These are phyloP conservation scores for Mobula birostris DNA, from an alignment of 2,113 vertebrate genomes.

Conservation along the genomic window DNA sequence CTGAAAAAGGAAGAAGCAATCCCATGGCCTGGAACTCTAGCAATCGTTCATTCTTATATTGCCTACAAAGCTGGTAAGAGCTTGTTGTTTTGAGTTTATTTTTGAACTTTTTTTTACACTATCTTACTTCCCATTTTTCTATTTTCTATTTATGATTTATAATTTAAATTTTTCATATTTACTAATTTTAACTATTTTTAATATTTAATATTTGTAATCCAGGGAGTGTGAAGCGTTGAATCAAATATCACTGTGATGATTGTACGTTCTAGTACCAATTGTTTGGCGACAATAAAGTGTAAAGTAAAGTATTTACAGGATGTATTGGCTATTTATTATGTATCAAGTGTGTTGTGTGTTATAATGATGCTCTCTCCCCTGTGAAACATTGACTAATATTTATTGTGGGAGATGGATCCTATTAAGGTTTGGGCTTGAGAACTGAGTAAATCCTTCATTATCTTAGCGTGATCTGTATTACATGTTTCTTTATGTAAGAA, in stretches of 20 bases:
- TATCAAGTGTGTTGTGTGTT: background rate
- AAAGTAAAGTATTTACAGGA: background rate
- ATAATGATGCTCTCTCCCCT: background rate
- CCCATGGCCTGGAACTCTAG: conserved; percentile 95
- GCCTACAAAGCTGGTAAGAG: conserved; percentile 96
- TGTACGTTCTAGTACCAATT: too few species aligned
- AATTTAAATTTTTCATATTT: too few species aligned
- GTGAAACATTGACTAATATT: background rate
- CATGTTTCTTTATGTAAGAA: background rate
- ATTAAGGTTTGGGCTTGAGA: background rate
- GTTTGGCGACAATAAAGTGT: too few species aligned
- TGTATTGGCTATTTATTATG: background rate
- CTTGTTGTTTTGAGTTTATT: background rate
- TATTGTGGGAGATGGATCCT: background rate
- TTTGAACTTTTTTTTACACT: too few species aligned
- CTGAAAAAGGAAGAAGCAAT: conserved; percentile 98
- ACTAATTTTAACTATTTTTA: too few species aligned
- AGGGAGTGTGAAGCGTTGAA: too few species aligned
- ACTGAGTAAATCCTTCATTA: background rate
- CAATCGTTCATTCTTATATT: conserved; percentile 98
- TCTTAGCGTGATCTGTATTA: background rate
- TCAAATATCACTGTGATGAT: too few species aligned
- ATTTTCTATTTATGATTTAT: too few species aligned
- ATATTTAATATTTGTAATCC: too few species aligned
- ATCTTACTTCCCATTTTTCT: too few species aligned